A percentile compares a stretch with the other conserved stretches of the same genome.
phyloP scores from a whole-genome alignment of 1,140 invertebrate species.

The Drosophila eugracilis region DNA sequence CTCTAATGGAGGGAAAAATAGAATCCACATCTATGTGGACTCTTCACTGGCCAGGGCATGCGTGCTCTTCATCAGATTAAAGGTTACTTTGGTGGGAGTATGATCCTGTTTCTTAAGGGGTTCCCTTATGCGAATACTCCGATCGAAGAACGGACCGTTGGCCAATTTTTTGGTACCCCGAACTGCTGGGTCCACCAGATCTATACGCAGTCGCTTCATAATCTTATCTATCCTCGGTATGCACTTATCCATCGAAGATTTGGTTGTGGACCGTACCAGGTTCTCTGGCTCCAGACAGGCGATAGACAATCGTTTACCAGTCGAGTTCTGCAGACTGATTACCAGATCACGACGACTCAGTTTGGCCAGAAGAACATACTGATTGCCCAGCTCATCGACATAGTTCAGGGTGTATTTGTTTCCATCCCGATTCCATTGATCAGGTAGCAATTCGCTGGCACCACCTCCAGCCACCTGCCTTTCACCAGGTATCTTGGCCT shows the following conservation, averaged over 20 bases:
- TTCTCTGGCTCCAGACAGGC: conserved; percentile 78
- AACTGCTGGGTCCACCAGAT: conserved; percentile 23
- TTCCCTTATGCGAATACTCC: neutral
- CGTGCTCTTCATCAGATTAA: neutral
- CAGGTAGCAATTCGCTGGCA: conserved; percentile 87
- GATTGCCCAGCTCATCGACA: conserved; percentile 86
- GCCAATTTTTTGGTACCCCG: neutral
- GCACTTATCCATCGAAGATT: neutral
- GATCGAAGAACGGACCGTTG: neutral
- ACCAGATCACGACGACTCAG: conserved; percentile 87
- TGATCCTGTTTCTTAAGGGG: too few relatives aligned
- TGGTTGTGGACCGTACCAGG: conserved; percentile 43
- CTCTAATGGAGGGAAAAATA: neutral
- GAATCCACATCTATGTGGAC: neutral
- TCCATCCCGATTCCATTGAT: conserved; percentile 88
- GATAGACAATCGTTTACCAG: conserved; percentile 75
- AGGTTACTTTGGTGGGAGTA: neutral
- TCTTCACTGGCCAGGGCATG: neutral
- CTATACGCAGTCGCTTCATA: neutral
- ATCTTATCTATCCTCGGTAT: conserved; percentile 8
- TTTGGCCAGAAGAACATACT: conserved; percentile 88
- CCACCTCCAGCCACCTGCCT: neutral
- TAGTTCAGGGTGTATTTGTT: conserved; percentile 88
- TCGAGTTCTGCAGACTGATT: conserved; percentile 87
- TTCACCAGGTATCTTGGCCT: too few relatives aligned